Percentiles rank a stretch among this genome's conserved stretches.
Evolutionary conservation across 2,113 vertebrate species (phyloP).

Genomic region (Gavia stellata): DNA sequence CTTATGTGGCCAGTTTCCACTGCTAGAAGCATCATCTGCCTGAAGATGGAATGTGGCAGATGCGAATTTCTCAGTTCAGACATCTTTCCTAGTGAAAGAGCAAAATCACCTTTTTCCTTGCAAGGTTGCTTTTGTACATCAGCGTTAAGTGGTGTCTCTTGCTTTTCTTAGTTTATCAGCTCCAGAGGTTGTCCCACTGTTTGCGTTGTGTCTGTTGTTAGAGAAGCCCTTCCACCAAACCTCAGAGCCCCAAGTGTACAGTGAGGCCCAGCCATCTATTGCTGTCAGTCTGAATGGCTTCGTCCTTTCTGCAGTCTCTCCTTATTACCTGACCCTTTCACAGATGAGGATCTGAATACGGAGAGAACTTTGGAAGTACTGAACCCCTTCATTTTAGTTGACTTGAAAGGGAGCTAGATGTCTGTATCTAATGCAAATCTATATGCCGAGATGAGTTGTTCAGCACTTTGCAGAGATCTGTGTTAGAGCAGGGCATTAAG

Average conservation of each 20-base stretch:
- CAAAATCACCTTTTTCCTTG: not conserved
- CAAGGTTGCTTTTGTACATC: not conserved
- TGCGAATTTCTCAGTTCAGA: not conserved
- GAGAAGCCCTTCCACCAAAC: not conserved
- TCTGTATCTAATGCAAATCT: not conserved
- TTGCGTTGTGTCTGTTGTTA: not conserved
- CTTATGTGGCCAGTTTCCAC: not conserved
- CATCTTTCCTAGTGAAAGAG: not conserved
- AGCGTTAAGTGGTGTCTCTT: not conserved
- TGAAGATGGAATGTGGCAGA: not conserved
- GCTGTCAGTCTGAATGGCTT: not conserved
- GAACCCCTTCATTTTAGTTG: not conserved
- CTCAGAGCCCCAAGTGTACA: fast-evolving
- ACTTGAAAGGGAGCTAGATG: not conserved
- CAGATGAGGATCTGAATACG: not conserved
- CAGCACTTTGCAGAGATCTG: not conserved
- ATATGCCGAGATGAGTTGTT: not conserved
- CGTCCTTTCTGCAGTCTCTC: not conserved
- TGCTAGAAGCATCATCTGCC: not conserved
- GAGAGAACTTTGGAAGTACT: not conserved
- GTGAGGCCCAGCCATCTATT: not conserved
- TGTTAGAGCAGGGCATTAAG: not conserved
- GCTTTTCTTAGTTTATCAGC: not conserved
- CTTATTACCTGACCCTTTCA: not conserved
- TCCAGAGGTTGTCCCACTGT: not conserved